A percentile compares a stretch with the other conserved stretches of the same genome.
Conservation (phyloP, 2,797 vertebrate species). For the Salarias fasciatus region DNA sequence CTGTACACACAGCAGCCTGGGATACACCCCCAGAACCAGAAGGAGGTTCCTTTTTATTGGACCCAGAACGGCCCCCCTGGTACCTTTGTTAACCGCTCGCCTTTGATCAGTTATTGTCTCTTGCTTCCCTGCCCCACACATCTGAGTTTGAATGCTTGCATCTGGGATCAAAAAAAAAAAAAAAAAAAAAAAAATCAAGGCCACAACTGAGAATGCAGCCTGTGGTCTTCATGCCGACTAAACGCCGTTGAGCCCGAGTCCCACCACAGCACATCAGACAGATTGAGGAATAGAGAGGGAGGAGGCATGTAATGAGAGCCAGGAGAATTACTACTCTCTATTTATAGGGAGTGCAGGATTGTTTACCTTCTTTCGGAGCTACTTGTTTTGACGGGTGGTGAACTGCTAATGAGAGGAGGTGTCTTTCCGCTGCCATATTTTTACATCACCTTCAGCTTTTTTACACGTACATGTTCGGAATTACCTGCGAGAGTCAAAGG, state of each 20-base stretch:
- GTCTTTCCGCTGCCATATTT: constrained; percentile 22
- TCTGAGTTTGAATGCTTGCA: constrained; percentile 47
- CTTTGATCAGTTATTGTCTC: constrained; percentile 68
- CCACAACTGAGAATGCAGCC: constrained; percentile 61
- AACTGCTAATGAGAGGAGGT: constrained; percentile 63
- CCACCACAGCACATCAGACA: constrained; percentile 67
- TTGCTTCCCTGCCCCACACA: constrained; percentile 12
- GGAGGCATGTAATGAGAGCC: constrained; percentile 78
- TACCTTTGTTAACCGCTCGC: constrained; percentile 54
- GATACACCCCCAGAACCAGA: constrained; percentile 16
- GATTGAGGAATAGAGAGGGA: constrained; percentile 67
- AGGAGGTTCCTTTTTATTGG: constrained; percentile 37
- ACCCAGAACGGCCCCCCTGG: constrained; percentile 31
- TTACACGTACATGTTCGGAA: constrained; percentile 14
- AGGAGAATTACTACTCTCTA: constrained; percentile 72
- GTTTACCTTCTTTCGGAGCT: constrained; percentile 69
- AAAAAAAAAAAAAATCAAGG: too few species aligned
- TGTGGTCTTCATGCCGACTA: constrained; percentile 73
- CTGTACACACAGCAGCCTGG: constrained; percentile 24
- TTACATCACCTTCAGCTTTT: constrained; percentile 23
- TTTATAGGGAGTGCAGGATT: constrained; percentile 68
- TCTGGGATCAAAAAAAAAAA: constrained; percentile 67
- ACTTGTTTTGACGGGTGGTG: constrained; percentile 56
- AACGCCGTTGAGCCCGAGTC: constrained; percentile 65
- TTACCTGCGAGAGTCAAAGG: constrained; percentile 15